Evolutionary conservation across 2,888 invertebrate species (phyloP).

Genomic region (Conops quadrifasciatus): DNA sequence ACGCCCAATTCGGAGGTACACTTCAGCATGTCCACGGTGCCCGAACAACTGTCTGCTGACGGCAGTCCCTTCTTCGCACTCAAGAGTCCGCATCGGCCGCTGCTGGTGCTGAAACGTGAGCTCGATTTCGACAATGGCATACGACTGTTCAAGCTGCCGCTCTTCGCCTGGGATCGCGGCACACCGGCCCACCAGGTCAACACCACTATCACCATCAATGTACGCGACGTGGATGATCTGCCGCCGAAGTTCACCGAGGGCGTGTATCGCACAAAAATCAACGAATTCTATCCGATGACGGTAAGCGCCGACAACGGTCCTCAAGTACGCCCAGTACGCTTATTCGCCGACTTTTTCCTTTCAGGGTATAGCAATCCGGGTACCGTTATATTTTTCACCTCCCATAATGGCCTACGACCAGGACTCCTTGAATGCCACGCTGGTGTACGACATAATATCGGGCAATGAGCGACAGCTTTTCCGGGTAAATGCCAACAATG

Average conservation of each 20-base stretch:
- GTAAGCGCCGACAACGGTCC: slow-evolving; percentile 67
- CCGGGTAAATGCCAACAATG: slow-evolving; percentile 77
- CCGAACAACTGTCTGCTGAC: slow-evolving; percentile 56
- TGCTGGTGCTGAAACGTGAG: slow-evolving; percentile 76
- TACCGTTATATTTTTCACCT: slow-evolving; percentile 74
- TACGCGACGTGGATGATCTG: slow-evolving; percentile 83
- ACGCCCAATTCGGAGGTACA: slow-evolving; percentile 88
- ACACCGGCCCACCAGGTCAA: slow-evolving; percentile 78
- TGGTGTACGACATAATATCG: slow-evolving; percentile 81
- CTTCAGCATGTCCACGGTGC: slow-evolving; percentile 77
- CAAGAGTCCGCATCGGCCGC: slow-evolving; percentile 81
- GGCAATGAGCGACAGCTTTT: slow-evolving; percentile 84
- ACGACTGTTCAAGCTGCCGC: slow-evolving; percentile 75
- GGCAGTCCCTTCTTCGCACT: slow-evolving; percentile 72
- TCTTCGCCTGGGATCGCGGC: slow-evolving; percentile 86
- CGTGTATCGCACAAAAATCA: slow-evolving; percentile 79
- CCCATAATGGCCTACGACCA: slow-evolving; percentile 83
- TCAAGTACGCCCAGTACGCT: background rate
- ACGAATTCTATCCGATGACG: slow-evolving; percentile 83
- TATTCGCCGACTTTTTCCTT: background rate
- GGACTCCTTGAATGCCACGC: slow-evolving; percentile 78
- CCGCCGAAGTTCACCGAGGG: slow-evolving; percentile 84
- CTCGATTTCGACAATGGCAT: slow-evolving; percentile 86
- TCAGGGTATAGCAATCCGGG: slow-evolving; percentile 77
- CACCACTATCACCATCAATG: slow-evolving; percentile 75